Evolutionary conservation across 1,140 invertebrate species (phyloP), one percentile per base, ranked within the genome.

Genomic region (Aphidius ervi): DNA sequence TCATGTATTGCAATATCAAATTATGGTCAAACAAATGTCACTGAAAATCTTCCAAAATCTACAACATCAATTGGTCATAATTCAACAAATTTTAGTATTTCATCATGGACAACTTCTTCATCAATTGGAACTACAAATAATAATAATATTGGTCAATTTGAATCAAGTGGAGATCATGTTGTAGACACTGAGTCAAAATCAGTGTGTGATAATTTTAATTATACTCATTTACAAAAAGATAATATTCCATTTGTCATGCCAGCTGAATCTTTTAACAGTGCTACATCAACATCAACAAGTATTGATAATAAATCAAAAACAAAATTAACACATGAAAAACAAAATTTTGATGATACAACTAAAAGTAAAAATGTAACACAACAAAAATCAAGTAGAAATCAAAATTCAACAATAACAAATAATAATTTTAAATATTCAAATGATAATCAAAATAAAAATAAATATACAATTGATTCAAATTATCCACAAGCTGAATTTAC

Each of bases 41-140:
- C 68, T 3, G 75, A 69, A n/a, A 73, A 70, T 65, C 48, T 65
- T 9, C 50, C 60, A 6, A 74, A 77, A 59, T 73, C 77, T 7
- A 79, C 75, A 10, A 79, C 78, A 2, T 76, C 76, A 1, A 70
- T 75, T 40, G 78, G 77, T 42, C 73, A 78, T n/a, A 79, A 77
- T 62, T 72, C 74, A 8, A 78, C 79, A 1, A 81, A 78, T 55
- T 80, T 80, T 49, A 80, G 78, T 56, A 80, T 81, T 41, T 56
- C 78, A 7, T 81, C 78, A 1, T 81, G 79, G 79, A 80, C 78
- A 1, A 80, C 77, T 0, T 70, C 77, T 42, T 78, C 78, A 5
- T 75, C 78, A 0, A 69, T 73, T 6, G 49, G 46, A 46, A 16
- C 40, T 7, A 56, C 50, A 37, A 59, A 31, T 16, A 55, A 47